phyloP scores from a whole-genome alignment of 2,888 invertebrate species.

The Drosophila longiperda region DNA sequence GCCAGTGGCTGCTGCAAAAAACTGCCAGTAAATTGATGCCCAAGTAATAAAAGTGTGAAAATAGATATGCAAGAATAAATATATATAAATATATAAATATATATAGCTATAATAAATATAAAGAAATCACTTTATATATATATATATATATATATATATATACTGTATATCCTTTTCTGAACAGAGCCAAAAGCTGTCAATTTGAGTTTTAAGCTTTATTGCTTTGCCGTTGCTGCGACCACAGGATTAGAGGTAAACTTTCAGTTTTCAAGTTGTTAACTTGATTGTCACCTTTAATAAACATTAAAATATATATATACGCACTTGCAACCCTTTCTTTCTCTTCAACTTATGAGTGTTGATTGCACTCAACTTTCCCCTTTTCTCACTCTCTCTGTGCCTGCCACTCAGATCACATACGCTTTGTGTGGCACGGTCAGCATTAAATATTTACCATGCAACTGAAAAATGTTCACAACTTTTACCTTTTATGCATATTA shows the following conservation, averaged over 20 bases:
- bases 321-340: conserved; percentile 1
- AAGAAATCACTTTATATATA: neutral
- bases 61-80: neutral
- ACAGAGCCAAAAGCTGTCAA: conserved; percentile 1
- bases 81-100: neutral
- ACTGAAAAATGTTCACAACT: conserved; percentile 33
- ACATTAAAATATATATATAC: conserved; percentile 13
- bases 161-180: neutral
- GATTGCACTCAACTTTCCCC: no score
- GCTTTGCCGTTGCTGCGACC: conserved; percentile 43
- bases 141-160: neutral
- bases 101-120: neutral
- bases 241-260: conserved; percentile 5
- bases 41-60: conserved; percentile 20
- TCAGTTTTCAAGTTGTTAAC: neutral
- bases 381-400: neutral
- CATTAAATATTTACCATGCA: conserved; percentile 67
- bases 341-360: neutral
- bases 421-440: conserved; percentile 31
- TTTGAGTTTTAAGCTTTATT: conserved; percentile 57
- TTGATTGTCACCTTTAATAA: conserved; percentile 38
- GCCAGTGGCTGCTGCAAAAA: conserved; percentile 40
- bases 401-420: neutral
- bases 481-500: conserved; percentile 40
- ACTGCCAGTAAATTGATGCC: conserved; percentile 50